Percentiles rank a stretch among this genome's conserved stretches.
These are phyloP conservation scores for Achlya flavicornis DNA, from an alignment of 2,888 invertebrate genomes.

Conservation along the genomic window DNA sequence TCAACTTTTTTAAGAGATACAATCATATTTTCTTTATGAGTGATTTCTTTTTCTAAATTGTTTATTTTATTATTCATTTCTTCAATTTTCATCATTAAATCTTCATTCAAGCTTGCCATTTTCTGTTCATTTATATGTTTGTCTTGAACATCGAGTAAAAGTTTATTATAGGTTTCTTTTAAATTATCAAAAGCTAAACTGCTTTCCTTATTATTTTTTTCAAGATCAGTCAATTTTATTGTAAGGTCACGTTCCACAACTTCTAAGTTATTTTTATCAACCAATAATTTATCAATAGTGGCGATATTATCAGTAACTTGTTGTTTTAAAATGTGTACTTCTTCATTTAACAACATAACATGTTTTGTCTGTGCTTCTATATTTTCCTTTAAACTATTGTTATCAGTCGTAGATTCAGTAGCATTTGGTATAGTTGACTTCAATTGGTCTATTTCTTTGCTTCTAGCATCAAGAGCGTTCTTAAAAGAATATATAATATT, in stretches of 20 bases:
- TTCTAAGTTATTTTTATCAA: conserved; percentile 41
- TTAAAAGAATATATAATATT: conserved; percentile 67
- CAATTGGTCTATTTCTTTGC: conserved; percentile 57
- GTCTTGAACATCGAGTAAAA: conserved; percentile 32
- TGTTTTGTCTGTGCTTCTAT: conserved; percentile 45
- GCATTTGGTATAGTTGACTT: conserved; percentile 39
- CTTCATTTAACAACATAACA: conserved; percentile 41
- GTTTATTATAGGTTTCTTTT: conserved; percentile 41
- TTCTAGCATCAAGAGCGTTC: conserved; percentile 51
- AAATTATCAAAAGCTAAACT: conserved; percentile 38
- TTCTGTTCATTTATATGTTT: conserved; percentile 31
- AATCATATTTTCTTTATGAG: conserved; percentile 46
- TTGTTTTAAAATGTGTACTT: conserved; percentile 41
- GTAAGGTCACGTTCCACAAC: conserved; percentile 43
- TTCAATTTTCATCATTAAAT: conserved; percentile 37
- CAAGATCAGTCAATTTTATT: conserved; percentile 36
- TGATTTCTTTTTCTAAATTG: conserved; percentile 43
- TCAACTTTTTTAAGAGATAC: conserved; percentile 39
- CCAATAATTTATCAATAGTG: conserved; percentile 46
- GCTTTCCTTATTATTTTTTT: conserved; percentile 36
- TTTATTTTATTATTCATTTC: conserved; percentile 37
- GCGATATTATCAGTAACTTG: conserved; percentile 42
- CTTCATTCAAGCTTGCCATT: conserved; percentile 34
- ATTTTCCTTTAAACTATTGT: conserved; percentile 35
- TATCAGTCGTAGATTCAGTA: conserved; percentile 18